Evolutionary conservation across 2,888 invertebrate species (phyloP).

Genomic region (Eutolmus rufibarbis): DNA sequence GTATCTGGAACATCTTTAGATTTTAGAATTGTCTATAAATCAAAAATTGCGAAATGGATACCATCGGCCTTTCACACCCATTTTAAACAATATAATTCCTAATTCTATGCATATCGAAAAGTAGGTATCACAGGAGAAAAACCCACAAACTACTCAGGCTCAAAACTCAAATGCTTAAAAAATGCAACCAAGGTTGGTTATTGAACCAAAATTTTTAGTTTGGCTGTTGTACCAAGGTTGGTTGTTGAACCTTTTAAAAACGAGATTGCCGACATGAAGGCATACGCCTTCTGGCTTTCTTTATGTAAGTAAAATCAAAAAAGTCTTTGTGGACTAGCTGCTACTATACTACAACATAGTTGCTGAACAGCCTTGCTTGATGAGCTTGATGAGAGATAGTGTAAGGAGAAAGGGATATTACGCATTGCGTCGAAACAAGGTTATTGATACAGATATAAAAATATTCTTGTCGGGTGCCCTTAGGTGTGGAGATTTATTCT

Average conservation of each 20-base stretch:
- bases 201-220: background rate
- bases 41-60: background rate
- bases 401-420: background rate
- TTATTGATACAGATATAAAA: background rate
- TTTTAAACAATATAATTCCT: background rate
- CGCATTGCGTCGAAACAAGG: background rate
- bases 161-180: background rate
- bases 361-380: background rate
- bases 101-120: background rate
- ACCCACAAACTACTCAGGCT: background rate
- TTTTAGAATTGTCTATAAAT: background rate
- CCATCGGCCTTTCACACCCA: background rate
- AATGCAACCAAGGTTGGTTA: background rate
- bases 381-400: background rate
- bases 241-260: background rate
- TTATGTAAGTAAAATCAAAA: background rate
- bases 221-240: background rate
- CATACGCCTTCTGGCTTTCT: background rate
- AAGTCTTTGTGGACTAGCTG: background rate
- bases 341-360: background rate
- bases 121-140: background rate
- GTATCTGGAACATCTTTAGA: background rate
- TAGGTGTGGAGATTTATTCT: background rate
- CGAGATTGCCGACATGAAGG: background rate
- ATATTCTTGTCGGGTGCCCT: background rate